Conservation (phyloP, 2,888 invertebrate species). For the Elmis aenea region DNA sequence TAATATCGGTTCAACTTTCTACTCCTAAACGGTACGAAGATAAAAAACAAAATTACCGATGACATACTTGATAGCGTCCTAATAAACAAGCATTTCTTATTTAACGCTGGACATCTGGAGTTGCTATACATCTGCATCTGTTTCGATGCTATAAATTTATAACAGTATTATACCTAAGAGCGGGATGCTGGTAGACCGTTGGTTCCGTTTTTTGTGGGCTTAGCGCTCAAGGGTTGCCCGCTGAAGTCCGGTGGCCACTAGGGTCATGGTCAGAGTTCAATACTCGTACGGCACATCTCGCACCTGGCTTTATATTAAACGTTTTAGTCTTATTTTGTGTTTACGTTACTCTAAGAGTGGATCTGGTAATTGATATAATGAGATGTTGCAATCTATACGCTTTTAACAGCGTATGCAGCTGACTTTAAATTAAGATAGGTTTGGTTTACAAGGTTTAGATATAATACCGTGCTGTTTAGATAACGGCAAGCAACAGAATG, state of each 20-base stretch:
- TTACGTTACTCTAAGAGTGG: not conserved
- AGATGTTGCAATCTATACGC: not conserved
- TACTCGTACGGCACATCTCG: slow-evolving; percentile 1
- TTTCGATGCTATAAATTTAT: slow-evolving; percentile 24
- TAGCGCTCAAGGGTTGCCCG: slow-evolving; percentile 19
- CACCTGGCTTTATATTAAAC: slow-evolving; percentile 1
- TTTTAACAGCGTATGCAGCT: not conserved
- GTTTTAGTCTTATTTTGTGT: not conserved
- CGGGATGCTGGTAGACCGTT: slow-evolving; percentile 25
- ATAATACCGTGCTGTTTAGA: too few relatives aligned
- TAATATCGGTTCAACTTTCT: slow-evolving; percentile 7
- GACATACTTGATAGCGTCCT: slow-evolving; percentile 23
- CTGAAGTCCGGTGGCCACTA: slow-evolving; percentile 27
- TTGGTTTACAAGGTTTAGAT: not conserved
- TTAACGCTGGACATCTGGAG: slow-evolving; percentile 27
- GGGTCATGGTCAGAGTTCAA: slow-evolving; percentile 27
- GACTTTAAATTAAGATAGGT: not conserved
- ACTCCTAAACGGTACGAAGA: slow-evolving; percentile 8
- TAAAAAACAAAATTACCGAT: slow-evolving; percentile 23
- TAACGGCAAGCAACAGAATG: too few relatives aligned
- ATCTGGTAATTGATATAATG: not conserved
- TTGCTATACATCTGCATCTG: slow-evolving; percentile 16
- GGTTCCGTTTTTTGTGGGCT: slow-evolving; percentile 9
- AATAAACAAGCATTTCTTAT: slow-evolving; percentile 8
- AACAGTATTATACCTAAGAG: slow-evolving; percentile 25